These are phyloP conservation scores for Aptenodytes patagonicus DNA, from an alignment of 2,113 vertebrate genomes.

Conservation along the genomic window DNA sequence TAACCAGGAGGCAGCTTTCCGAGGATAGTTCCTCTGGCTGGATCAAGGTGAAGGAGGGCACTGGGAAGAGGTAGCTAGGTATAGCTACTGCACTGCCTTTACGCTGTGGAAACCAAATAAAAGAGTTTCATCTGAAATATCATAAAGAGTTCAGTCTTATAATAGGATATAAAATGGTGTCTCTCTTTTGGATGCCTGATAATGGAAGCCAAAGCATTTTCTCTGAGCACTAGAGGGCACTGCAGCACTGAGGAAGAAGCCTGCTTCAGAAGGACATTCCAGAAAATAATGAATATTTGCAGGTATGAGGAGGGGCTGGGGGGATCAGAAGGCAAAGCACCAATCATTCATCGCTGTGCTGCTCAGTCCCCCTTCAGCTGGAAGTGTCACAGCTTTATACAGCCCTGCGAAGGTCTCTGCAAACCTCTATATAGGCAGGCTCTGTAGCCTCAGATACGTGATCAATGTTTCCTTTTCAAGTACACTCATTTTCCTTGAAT, in stretches of 20 bases:
- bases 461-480: not conserved
- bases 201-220: not conserved
- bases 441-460: not conserved
- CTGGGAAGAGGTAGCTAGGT: not conserved
- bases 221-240: constrained; percentile 68
- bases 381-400: not conserved
- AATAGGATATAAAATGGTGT: constrained; percentile 60
- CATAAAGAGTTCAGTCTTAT: not conserved
- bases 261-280: not conserved
- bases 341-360: not conserved
- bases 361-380: not conserved
- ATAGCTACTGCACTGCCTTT: not conserved
- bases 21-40: not conserved
- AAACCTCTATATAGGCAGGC: not conserved
- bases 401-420: not conserved
- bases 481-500: not conserved
- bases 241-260: constrained; percentile 16
- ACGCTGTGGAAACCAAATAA: not conserved
- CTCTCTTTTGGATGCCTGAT: not conserved
- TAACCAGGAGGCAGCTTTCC: not conserved
- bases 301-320: not conserved
- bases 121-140: not conserved
- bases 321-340: not conserved
- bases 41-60: not conserved
- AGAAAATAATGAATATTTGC: constrained; percentile 5